These are phyloP conservation scores for Apodemia mormo DNA, from an alignment of 2,888 invertebrate genomes.

Conservation along the genomic window DNA sequence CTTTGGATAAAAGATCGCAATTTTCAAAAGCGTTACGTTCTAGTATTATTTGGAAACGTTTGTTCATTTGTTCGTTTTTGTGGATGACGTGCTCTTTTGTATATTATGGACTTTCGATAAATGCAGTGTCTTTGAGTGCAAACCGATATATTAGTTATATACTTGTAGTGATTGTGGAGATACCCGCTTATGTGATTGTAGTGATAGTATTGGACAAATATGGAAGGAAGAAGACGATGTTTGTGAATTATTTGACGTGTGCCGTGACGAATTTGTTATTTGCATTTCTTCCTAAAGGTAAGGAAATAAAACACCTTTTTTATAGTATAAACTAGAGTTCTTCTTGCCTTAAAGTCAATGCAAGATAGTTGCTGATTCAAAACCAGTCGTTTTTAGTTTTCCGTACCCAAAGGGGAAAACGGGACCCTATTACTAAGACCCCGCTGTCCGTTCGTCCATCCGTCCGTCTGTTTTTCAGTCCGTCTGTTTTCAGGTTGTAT, in stretches of 20 bases:
- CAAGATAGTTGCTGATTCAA: too few species aligned
- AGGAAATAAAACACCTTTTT: conserved; percentile 43
- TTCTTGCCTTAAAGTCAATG: too few species aligned
- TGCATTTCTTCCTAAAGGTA: conserved; percentile 83
- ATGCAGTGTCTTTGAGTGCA: conserved; percentile 87
- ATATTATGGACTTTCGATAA: conserved; percentile 90
- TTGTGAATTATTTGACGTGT: conserved; percentile 83
- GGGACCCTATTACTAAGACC: too few species aligned
- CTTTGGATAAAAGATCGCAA: conserved; percentile 63
- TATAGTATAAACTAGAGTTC: too few species aligned
- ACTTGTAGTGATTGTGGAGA: conserved; percentile 83
- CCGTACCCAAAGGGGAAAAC: too few species aligned
- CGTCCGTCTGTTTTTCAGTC: too few species aligned
- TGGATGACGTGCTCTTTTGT: conserved; percentile 91
- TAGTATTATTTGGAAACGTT: conserved; percentile 78
- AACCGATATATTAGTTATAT: conserved; percentile 90
- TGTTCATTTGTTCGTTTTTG: conserved; percentile 86
- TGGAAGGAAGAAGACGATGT: conserved; percentile 84
- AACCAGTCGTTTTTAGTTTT: too few species aligned
- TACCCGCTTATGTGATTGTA: conserved; percentile 87
- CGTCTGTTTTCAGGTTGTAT: too few species aligned
- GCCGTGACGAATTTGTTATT: conserved; percentile 83
- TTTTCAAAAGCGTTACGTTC: conserved; percentile 79
- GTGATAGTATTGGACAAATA: conserved; percentile 84
- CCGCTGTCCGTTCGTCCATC: too few species aligned